A percentile compares a stretch with the other conserved stretches of the same genome.
Evolutionary conservation across 1,140 invertebrate species (phyloP).

Genomic region (Grapholita molesta): DNA sequence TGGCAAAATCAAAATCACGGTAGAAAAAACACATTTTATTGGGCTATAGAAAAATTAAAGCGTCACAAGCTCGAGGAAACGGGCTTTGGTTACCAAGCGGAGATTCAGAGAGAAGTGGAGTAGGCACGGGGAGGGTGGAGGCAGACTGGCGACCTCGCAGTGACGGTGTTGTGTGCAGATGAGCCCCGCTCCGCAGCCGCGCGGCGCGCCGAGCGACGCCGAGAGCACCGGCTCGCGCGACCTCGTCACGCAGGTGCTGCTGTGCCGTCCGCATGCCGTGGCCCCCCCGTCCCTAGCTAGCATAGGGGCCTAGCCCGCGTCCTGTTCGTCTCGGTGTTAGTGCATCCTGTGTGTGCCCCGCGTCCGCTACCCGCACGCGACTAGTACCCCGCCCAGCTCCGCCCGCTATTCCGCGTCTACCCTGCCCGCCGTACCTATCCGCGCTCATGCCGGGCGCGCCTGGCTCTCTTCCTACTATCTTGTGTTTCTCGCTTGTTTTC

Average conservation of each 20-base stretch:
- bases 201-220: slow-evolving; percentile 76
- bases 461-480: slow-evolving; percentile 82
- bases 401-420: slow-evolving; percentile 51
- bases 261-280: slow-evolving; percentile 39
- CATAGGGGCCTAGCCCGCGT: slow-evolving; percentile 63
- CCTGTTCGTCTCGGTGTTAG: slow-evolving; percentile 67
- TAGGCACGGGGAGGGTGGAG: slow-evolving; percentile 57
- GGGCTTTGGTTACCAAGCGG: slow-evolving; percentile 38
- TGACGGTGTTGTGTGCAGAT: slow-evolving; percentile 79
- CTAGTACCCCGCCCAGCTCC: slow-evolving; percentile 53
- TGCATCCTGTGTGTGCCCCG: slow-evolving; percentile 64
- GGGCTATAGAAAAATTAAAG: not conserved
- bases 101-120: slow-evolving; percentile 73
- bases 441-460: slow-evolving; percentile 61
- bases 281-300: slow-evolving; percentile 50
- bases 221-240: slow-evolving; percentile 78
- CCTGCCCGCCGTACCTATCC: slow-evolving; percentile 48
- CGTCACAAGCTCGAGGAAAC: not conserved
- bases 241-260: slow-evolving; percentile 79
- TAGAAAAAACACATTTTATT: slow-evolving; percentile 14
- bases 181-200: slow-evolving; percentile 80
- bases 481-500: slow-evolving; percentile 90
- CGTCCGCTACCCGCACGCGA: slow-evolving; percentile 52
- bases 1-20: slow-evolving; percentile 17
- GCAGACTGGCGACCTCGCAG: slow-evolving; percentile 54